Evolutionary conservation across 1,140 invertebrate species (phyloP).

Genomic region (Dufourea novaeangliae): DNA sequence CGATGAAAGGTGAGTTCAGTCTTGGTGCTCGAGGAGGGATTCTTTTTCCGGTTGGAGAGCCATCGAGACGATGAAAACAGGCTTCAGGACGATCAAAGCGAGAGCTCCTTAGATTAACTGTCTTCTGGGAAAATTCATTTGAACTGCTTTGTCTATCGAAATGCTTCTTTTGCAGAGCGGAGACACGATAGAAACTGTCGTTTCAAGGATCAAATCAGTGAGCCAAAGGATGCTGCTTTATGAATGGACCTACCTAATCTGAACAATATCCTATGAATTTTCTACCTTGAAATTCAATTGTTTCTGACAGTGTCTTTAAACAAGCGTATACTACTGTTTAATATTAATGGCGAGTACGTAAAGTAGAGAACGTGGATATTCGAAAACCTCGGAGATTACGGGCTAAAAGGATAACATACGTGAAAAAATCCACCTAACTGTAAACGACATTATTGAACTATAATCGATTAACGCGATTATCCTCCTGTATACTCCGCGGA

Average conservation of each 20-base stretch:
- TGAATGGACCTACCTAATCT: neutral
- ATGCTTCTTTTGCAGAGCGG: neutral
- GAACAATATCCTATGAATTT: too few species aligned
- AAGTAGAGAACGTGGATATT: too few species aligned
- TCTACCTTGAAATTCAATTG: too few species aligned
- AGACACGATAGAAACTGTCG: neutral
- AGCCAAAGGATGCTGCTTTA: neutral
- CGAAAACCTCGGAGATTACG: too few species aligned
- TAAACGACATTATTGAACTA: too few species aligned
- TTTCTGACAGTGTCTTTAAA: too few species aligned
- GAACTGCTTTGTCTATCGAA: neutral
- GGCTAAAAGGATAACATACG: too few species aligned
- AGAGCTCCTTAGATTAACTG: slow-evolving; percentile 53
- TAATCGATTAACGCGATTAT: too few species aligned
- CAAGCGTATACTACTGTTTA: too few species aligned
- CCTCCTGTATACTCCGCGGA: too few species aligned
- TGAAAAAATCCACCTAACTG: too few species aligned
- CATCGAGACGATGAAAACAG: slow-evolving; percentile 45
- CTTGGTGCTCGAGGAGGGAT: neutral
- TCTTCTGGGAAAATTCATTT: slow-evolving; percentile 54
- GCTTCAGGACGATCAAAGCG: slow-evolving; percentile 55
- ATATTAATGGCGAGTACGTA: too few species aligned
- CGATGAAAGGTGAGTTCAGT: slow-evolving; percentile 27
- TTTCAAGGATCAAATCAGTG: neutral
- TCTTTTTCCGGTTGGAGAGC: neutral